Evolutionary conservation across 2,797 vertebrate species (phyloP).

Genomic region (Erpetoichthys calabaricus): DNA sequence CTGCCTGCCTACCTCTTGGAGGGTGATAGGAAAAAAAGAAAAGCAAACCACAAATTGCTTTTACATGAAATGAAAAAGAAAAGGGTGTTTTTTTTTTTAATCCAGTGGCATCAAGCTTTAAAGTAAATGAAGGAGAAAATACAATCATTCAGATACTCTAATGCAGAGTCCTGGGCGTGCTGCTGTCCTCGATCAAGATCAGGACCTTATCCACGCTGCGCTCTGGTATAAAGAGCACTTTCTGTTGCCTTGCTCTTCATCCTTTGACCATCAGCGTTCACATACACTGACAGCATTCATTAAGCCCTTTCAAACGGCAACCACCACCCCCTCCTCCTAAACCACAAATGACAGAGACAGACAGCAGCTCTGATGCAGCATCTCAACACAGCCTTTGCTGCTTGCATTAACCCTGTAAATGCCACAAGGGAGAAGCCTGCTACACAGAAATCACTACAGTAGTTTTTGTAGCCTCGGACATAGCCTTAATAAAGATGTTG

Average conservation of each 20-base stretch:
- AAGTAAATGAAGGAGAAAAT: slow-evolving; percentile 31
- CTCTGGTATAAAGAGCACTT: slow-evolving; percentile 26
- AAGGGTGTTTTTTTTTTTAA: slow-evolving; percentile 23
- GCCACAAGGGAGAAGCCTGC: neutral
- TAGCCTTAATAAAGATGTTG: too few species aligned
- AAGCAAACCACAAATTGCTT: slow-evolving; percentile 10
- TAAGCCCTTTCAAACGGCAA: slow-evolving; percentile 46
- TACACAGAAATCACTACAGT: too few species aligned
- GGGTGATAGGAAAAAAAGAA: slow-evolving; percentile 33
- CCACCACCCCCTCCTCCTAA: slow-evolving; percentile 40
- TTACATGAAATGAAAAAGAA: slow-evolving; percentile 15
- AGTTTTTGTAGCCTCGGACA: too few species aligned
- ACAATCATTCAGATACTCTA: slow-evolving; percentile 22
- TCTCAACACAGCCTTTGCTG: slow-evolving; percentile 23
- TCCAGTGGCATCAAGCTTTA: slow-evolving; percentile 28
- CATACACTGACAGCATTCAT: slow-evolving; percentile 44
- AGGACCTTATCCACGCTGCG: slow-evolving; percentile 21
- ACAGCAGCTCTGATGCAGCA: slow-evolving; percentile 33
- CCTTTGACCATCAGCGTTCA: slow-evolving; percentile 39
- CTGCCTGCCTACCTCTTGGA: slow-evolving; percentile 35
- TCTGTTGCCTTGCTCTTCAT: slow-evolving; percentile 27
- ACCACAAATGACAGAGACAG: slow-evolving; percentile 37
- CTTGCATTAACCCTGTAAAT: slow-evolving; percentile 35
- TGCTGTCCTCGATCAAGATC: slow-evolving; percentile 30
- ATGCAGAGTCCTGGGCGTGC: slow-evolving; percentile 26